These are phyloP conservation scores for Octodonta nipae DNA, from an alignment of 2,888 invertebrate genomes.

Conservation along the genomic window DNA sequence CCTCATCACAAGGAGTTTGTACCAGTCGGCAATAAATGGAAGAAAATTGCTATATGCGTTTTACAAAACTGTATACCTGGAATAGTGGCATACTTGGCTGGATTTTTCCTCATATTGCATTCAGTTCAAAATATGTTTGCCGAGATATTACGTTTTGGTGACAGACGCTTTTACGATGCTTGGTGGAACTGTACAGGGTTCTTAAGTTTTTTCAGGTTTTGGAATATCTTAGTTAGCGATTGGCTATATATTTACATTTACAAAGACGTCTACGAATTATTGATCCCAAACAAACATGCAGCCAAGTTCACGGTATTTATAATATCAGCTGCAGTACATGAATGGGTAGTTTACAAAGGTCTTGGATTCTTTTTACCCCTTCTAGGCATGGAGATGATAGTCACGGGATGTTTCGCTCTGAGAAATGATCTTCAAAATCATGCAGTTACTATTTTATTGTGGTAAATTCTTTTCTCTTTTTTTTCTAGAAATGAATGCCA, in stretches of 20 bases:
- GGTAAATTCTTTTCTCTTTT: no score
- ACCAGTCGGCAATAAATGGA: no score
- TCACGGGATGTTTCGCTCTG: no score
- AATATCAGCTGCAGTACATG: slow-evolving; percentile 77
- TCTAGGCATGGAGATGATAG: slow-evolving; percentile 56
- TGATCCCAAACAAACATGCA: slow-evolving; percentile 36
- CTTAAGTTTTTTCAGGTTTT: slow-evolving; percentile 74
- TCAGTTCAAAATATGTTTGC: slow-evolving; percentile 85
- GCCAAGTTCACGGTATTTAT: slow-evolving; percentile 57
- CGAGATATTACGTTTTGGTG: slow-evolving; percentile 76
- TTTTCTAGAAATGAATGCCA: no score
- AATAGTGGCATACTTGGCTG: slow-evolving; percentile 39
- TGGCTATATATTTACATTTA: slow-evolving; percentile 88
- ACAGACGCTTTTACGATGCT: slow-evolving; percentile 75
- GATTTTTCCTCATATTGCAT: slow-evolving; percentile 77
- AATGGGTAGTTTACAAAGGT: slow-evolving; percentile 65
- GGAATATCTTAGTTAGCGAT: slow-evolving; percentile 90
- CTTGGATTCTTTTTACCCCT: slow-evolving; percentile 82
- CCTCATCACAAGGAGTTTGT: slow-evolving; percentile 55
- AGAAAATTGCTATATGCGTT: no score
- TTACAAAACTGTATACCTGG: no score
- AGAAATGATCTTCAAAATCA: no score
- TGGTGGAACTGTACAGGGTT: slow-evolving; percentile 91
- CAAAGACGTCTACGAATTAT: slow-evolving; percentile 45
- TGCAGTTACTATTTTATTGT: no score